A percentile compares a stretch with the other conserved stretches of the same genome.
These are phyloP conservation scores for Helicoverpa zea DNA, from an alignment of 1,140 invertebrate species.

Conservation along the genomic window DNA sequence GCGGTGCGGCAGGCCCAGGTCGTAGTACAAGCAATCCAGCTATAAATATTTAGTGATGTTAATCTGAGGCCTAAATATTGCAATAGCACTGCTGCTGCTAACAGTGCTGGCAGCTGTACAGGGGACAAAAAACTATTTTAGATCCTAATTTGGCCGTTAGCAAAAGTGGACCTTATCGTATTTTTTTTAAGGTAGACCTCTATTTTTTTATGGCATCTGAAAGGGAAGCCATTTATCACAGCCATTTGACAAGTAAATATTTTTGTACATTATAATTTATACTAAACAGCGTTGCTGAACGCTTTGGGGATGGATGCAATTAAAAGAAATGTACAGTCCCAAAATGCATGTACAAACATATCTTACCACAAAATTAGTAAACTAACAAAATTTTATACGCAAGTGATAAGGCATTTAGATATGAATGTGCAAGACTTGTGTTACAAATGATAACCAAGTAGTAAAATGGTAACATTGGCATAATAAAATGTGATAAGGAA, in stretches of 20 bases:
- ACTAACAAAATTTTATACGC: conserved; percentile 14
- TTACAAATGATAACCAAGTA: conserved; percentile 27
- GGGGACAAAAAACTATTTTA: no score
- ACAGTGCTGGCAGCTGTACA: background rate
- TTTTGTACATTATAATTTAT: no score
- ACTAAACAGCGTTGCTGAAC: no score
- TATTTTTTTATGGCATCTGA: no score
- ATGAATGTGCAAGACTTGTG: conserved; percentile 13
- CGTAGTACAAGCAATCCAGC: conserved; percentile 94
- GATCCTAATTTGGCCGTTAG: no score
- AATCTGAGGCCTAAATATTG: background rate
- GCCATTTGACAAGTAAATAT: no score
- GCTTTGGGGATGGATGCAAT: no score
- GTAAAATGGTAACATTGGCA: conserved; percentile 46
- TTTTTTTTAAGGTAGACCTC: no score
- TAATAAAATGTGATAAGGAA: conserved; percentile 41
- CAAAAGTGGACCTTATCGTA: no score
- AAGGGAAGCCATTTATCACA: no score
- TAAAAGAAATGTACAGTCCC: background rate
- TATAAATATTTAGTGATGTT: conserved; percentile 55
- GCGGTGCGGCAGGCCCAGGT: conserved; percentile 94
- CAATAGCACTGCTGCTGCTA: background rate
- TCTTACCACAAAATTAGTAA: background rate
- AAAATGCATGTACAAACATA: conserved; percentile 1
- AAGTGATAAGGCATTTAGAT: background rate